Percentiles rank a stretch among this genome's conserved stretches.
Conservation (phyloP, 2,888 invertebrate genomes). For the Gasteruption jaculator region DNA sequence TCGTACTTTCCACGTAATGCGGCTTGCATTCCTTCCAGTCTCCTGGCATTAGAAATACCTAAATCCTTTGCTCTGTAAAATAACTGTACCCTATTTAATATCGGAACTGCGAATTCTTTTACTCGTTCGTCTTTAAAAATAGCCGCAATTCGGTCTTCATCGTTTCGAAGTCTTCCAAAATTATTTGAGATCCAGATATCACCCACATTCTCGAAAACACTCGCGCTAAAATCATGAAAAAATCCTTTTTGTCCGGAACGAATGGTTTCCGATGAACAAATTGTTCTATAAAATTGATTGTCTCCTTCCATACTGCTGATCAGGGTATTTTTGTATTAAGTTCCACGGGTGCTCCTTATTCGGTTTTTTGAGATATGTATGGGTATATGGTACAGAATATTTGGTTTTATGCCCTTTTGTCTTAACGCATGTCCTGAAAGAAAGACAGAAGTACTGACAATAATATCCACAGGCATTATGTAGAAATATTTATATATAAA, state of each 20-base stretch:
- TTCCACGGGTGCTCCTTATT: no score
- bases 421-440: no score
- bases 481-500: no score
- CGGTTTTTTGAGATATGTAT: no score
- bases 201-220: constrained; percentile 56
- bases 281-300: constrained; percentile 55
- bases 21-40: constrained; percentile 61
- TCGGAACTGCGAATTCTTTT: constrained; percentile 53
- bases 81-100: constrained; percentile 64
- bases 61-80: constrained; percentile 66
- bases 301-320: constrained; percentile 29
- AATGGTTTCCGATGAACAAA: constrained; percentile 72
- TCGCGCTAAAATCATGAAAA: constrained; percentile 64
- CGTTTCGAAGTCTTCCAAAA: constrained; percentile 59
- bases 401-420: no score
- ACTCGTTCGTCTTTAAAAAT: constrained; percentile 57
- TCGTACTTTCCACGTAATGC: constrained; percentile 56
- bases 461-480: no score
- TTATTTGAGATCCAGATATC: constrained; percentile 59
- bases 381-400: no score
- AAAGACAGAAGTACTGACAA: no score
- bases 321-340: no score
- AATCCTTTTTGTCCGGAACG: constrained; percentile 73
- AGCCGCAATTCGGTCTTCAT: constrained; percentile 58
- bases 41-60: constrained; percentile 58